These are phyloP conservation scores for Clarias batrachus DNA, from an alignment of 2,113 vertebrate genomes.

Conservation along the genomic window DNA sequence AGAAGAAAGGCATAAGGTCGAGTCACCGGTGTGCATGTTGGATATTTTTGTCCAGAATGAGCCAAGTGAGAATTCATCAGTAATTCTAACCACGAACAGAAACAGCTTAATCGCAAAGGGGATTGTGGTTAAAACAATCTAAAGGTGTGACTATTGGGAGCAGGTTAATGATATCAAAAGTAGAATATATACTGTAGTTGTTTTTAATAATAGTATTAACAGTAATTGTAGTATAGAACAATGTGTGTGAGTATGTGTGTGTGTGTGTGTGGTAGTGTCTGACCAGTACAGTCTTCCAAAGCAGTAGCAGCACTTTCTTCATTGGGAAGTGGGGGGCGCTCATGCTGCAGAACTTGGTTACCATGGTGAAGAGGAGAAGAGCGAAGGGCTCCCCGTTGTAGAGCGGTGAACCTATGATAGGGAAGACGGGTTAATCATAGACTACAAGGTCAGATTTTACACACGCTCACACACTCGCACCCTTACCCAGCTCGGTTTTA, in stretches of 20 bases:
- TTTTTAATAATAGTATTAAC: background rate
- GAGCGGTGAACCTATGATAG: constrained; percentile 78
- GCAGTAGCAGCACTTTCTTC: constrained; percentile 94
- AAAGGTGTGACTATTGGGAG: background rate
- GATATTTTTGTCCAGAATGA: background rate
- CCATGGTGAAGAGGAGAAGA: constrained; percentile 92
- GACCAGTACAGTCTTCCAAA: constrained; percentile 96
- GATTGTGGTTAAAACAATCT: background rate
- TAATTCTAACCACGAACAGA: background rate
- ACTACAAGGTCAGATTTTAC: constrained; percentile 26
- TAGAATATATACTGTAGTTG: background rate
- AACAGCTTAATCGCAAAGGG: background rate
- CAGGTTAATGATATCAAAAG: background rate
- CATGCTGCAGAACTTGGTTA: constrained; percentile 97
- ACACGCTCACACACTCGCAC: constrained; percentile 28
- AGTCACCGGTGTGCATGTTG: background rate
- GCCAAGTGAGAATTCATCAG: background rate
- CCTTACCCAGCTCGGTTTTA: constrained; percentile 86
- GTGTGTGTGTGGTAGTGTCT: constrained; percentile 50
- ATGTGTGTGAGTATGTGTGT: background rate
- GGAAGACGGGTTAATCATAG: constrained; percentile 26
- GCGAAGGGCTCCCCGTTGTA: constrained; percentile 89
- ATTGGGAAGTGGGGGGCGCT: constrained; percentile 94
- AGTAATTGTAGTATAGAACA: background rate
- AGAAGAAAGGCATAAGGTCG: background rate